Conservation (phyloP, 2,113 vertebrate species). For the Vidua chalybeata region DNA sequence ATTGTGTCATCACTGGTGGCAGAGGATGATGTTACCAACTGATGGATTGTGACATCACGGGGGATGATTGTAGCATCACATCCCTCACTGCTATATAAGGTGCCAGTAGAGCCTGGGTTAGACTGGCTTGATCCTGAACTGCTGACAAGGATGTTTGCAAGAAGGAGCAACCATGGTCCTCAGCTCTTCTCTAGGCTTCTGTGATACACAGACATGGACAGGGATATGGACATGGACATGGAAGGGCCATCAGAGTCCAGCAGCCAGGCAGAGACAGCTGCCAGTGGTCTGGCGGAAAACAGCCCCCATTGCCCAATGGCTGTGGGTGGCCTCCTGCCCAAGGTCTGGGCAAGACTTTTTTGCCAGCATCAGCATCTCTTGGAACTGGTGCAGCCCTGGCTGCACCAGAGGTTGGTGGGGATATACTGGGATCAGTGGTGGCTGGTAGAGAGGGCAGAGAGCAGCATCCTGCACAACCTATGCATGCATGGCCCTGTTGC, state of each 20-base stretch:
- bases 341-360: background rate
- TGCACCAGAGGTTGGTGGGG: background rate
- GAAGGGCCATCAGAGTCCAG: background rate
- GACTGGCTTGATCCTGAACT: background rate
- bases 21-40: background rate
- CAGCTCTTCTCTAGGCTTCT: background rate
- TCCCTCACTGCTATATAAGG: background rate
- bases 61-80: background rate
- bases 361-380: background rate
- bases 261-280: background rate
- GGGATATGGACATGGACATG: accelerated
- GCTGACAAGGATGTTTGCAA: background rate
- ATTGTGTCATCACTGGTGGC: background rate
- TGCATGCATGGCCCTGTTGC: background rate
- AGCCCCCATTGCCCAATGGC: too few relatives aligned
- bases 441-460: background rate
- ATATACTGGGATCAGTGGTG: background rate
- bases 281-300: background rate
- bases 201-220: background rate
- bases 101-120: background rate
- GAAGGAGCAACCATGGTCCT: accelerated
- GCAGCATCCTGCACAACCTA: background rate
- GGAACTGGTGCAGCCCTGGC: background rate
- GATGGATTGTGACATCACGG: background rate
- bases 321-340: background rate